These are phyloP conservation scores for Dascillus cervinus DNA, from an alignment of 2,888 invertebrate species.

Conservation along the genomic window DNA sequence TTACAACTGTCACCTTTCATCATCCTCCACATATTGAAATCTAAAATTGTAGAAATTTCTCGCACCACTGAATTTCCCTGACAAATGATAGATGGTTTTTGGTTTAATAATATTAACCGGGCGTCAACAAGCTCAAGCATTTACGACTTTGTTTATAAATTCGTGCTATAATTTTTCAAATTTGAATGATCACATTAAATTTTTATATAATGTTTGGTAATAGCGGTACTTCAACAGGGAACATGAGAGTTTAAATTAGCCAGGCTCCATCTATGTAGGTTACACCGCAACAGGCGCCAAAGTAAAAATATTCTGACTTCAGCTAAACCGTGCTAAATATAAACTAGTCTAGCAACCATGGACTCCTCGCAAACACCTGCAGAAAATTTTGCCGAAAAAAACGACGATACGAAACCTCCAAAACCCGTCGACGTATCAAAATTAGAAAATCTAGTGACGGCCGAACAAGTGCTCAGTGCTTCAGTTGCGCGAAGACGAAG, in stretches of 20 bases:
- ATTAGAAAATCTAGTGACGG: conserved; percentile 35
- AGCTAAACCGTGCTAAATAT: conserved; percentile 26
- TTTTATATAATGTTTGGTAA: not conserved
- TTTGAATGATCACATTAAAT: not conserved
- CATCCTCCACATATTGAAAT: no score
- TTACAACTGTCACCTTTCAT: no score
- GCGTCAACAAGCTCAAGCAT: no score
- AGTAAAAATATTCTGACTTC: conserved; percentile 8
- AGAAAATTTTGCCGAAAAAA: conserved; percentile 32
- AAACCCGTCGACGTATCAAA: conserved; percentile 21
- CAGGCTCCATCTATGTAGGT: conserved; percentile 19
- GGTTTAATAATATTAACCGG: no score
- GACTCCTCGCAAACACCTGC: conserved; percentile 31
- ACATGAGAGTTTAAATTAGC: conserved; percentile 11
- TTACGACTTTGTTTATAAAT: not conserved
- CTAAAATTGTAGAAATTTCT: no score
- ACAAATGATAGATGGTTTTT: no score
- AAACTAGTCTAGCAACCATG: conserved; percentile 36
- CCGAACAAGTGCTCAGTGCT: conserved; percentile 46
- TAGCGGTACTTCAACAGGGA: no score
- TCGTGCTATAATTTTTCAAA: not conserved
- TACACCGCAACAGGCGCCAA: conserved; percentile 9
- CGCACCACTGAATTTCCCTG: no score
- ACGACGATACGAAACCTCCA: conserved; percentile 18
- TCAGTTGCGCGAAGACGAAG: conserved; percentile 53